Evolutionary conservation across 2,113 vertebrate genomes (phyloP).

Genomic region (Cathartes aura): DNA sequence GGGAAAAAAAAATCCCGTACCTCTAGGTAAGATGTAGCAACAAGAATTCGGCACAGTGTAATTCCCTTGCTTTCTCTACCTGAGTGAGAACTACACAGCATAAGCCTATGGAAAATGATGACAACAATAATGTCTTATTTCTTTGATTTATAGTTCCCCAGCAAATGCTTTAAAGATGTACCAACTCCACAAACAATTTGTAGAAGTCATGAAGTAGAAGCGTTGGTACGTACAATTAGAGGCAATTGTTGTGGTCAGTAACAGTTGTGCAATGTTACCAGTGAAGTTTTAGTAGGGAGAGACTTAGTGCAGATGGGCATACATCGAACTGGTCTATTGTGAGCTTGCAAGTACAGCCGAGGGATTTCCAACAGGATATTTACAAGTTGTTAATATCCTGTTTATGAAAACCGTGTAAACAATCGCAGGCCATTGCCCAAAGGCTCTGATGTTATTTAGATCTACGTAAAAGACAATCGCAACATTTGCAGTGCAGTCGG

Average conservation of each 20-base stretch:
- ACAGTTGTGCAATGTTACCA: not conserved
- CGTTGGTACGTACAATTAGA: not conserved
- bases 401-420: constrained; percentile 28
- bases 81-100: not conserved
- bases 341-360: not conserved
- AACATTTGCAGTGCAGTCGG: not conserved
- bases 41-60: not conserved
- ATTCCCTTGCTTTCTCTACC: not conserved
- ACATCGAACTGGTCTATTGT: not conserved
- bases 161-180: not conserved
- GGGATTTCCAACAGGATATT: constrained; percentile 9
- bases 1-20: not conserved
- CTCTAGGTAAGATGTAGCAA: not conserved
- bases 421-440: not conserved
- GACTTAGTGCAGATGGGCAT: not conserved
- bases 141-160: not conserved
- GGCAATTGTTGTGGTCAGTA: not conserved
- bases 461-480: not conserved
- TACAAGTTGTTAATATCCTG: constrained; percentile 42
- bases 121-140: not conserved
- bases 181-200: not conserved
- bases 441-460: not conserved
- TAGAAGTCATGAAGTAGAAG: not conserved
- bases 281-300: not conserved
- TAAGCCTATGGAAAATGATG: not conserved